Conservation (phyloP, 2,113 vertebrate species). For the Orthonyx spaldingii region DNA sequence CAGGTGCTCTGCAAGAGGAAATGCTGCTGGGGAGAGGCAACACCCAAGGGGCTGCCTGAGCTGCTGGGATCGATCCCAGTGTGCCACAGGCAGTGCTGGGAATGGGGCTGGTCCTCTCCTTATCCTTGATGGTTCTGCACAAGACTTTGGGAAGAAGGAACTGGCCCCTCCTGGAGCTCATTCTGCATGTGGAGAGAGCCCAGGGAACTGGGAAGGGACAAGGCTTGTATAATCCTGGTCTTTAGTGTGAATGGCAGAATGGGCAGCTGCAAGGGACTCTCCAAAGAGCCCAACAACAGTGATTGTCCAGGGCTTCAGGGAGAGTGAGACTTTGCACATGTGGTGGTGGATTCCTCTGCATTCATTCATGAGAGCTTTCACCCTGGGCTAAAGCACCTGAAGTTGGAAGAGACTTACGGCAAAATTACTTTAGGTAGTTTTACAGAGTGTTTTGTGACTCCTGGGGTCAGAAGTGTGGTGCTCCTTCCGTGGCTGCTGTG, state of each 20-base stretch:
- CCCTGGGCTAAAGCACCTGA: not conserved
- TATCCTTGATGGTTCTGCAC: not conserved
- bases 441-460: not conserved
- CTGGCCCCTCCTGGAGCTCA: not conserved
- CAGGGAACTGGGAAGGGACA: not conserved
- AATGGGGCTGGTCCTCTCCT: not conserved
- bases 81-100: not conserved
- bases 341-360: not conserved
- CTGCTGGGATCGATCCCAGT: not conserved
- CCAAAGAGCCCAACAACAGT: not conserved
- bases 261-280: not conserved
- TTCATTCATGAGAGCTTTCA: not conserved
- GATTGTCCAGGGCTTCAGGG: not conserved
- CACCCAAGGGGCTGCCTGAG: not conserved
- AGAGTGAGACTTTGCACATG: not conserved
- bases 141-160: not conserved
- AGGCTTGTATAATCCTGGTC: not conserved
- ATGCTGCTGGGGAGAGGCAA: not conserved
- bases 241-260: not conserved
- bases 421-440: not conserved
- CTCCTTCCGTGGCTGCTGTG: not conserved
- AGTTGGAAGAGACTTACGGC: not conserved
- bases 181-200: not conserved
- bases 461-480: not conserved
- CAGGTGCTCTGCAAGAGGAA: constrained; percentile 69